phyloP scores from a whole-genome alignment of 2,113 vertebrate genomes.

The zebrafish (Danio rerio) region GRCz12tu NC_133181.1:43634501-43635000 shows the following conservation, averaged over 20 bases:
- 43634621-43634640: not conserved
- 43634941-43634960: conserved; percentile 11
- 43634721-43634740: not conserved
- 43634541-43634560: not conserved
- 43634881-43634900: conserved; percentile 2
- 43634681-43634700: conserved; percentile 13
- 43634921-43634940: not conserved
- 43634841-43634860: not conserved
- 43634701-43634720: not conserved
- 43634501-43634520: not conserved
- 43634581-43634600: not conserved
- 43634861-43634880: not conserved
- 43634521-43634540: not conserved
- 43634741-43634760: not conserved
- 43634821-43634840: conserved; percentile 18
- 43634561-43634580: conserved; percentile 10
- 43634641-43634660: not conserved
- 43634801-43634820: not conserved
- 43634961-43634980: not conserved
- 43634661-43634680: conserved; percentile 9
- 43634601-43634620: not conserved
- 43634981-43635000: not conserved
- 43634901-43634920: not conserved
- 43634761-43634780: conserved; percentile 19
- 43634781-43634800: not conserved